Evolutionary conservation across 1,140 invertebrate genomes (phyloP), one percentile per base, ranked within the genome.

Genomic region (Lethrus apterus): DNA sequence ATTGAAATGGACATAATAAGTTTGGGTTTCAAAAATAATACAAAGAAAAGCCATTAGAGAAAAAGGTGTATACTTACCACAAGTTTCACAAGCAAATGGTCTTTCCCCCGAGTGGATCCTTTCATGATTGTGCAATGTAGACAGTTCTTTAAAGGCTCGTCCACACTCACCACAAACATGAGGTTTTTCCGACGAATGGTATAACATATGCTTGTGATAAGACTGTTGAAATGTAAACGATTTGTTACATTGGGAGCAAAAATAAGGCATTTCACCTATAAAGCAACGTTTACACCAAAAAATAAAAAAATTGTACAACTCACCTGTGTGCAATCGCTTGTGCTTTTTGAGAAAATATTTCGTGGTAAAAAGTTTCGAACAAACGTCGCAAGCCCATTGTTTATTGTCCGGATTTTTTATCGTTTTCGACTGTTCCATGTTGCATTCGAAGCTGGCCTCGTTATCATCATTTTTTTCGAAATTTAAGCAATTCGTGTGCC

Each of bases 261-360:
- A 79, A 60, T 90, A 91, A 0, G 88, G 89, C 74, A 86, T 89
- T 71, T 91, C 87, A 40, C 89, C 88, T 76, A 73, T 64, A 67
- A 65, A 26, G 30, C 33, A 56, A 33, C 21, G 21, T 41, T 8
- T 18, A 13, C 29, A 40, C 15, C 29, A 19, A 20, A 8, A 2
- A 40, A 31, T 1, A 19, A 36, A 19, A 13, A 23, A 38, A 21
- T 15, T 21, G 9, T 11, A 5, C n/a, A n/a, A 34, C 41, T 52
- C 51, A 78, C 77, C 76, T 63, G 79, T 81, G 60, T 92, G 88
- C 44, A 92, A 68, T 55, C 87, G 74, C 65, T 88, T 88, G 60
- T 92, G 88, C 68, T 92, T 92, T 67, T 89, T 89, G 26, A 90
- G 66, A 62, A 90, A 92, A 69, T 92, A 90, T 65, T 90, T 91